Conservation (phyloP, 1,140 invertebrate species). For the Papilio polyxenes region DNA sequence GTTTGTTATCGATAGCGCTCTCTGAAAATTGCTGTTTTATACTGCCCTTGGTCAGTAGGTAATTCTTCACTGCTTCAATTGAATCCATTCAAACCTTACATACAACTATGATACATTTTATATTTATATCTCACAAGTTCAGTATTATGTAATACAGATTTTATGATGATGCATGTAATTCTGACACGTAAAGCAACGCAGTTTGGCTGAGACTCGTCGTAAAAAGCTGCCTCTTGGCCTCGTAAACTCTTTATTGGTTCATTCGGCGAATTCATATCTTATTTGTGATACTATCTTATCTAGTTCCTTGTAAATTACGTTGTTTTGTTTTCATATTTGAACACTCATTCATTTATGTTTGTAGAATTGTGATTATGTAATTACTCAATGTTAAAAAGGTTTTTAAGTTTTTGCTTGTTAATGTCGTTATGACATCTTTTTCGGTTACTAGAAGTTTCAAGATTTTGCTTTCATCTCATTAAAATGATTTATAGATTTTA, state of each 20-base stretch:
- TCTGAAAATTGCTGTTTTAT: not conserved
- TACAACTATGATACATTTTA: not conserved
- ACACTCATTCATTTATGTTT: no score
- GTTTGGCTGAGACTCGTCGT: not conserved
- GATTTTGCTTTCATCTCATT: not conserved
- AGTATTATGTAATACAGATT: not conserved
- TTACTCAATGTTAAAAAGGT: no score
- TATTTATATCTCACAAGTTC: not conserved
- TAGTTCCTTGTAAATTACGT: not conserved
- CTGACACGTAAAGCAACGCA: not conserved
- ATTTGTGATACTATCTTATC: not conserved
- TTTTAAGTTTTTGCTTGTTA: no score
- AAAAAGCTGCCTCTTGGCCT: not conserved
- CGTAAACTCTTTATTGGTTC: constrained; percentile 11
- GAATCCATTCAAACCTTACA: not conserved
- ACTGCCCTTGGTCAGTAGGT: not conserved
- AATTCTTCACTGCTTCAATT: no score
- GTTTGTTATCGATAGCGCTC: not conserved
- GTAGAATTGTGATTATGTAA: no score
- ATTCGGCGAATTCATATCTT: constrained; percentile 3
- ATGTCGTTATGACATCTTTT: not conserved
- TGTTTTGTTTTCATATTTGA: no score
- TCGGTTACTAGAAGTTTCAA: not conserved
- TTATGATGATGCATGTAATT: constrained; percentile 2
- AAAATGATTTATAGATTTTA: not conserved